phyloP scores from a whole-genome alignment of 1,140 invertebrate species.

The Caenorhabditis brenneri region DNA sequence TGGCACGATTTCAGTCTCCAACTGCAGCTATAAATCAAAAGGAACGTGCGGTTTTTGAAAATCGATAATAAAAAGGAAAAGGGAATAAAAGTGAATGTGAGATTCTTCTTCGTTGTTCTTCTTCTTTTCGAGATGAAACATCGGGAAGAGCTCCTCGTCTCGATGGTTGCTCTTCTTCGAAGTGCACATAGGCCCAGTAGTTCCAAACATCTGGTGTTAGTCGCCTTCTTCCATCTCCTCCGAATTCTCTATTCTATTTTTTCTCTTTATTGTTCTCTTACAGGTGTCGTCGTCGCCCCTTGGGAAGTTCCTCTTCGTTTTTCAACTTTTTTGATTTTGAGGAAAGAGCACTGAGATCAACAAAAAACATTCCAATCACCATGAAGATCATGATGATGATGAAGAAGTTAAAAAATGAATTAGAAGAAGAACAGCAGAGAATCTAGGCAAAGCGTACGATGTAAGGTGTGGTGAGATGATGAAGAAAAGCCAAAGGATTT shows the following conservation, averaged over 20 bases:
- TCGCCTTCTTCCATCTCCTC: constrained; percentile 14
- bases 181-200: not conserved
- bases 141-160: not conserved
- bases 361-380: not conserved
- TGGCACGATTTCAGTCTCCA: too few species aligned
- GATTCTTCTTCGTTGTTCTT: not conserved
- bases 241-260: not conserved
- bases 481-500: constrained; percentile 40
- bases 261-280: constrained; percentile 37
- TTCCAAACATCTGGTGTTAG: constrained; percentile 36
- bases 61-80: too few species aligned
- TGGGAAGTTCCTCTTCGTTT: constrained; percentile 15
- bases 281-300: constrained; percentile 26
- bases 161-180: not conserved
- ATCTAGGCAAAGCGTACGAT: constrained; percentile 8
- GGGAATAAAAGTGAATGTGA: too few species aligned
- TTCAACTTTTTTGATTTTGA: not conserved
- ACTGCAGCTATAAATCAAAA: too few species aligned
- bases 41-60: not conserved
- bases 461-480: constrained; percentile 23
- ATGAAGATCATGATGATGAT: not conserved
- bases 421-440: not conserved
- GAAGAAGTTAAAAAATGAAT: not conserved
- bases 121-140: constrained; percentile 33
- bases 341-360: not conserved